Evolutionary conservation across 2,888 invertebrate genomes (phyloP).

Genomic region (Drosophila anomalata): DNA sequence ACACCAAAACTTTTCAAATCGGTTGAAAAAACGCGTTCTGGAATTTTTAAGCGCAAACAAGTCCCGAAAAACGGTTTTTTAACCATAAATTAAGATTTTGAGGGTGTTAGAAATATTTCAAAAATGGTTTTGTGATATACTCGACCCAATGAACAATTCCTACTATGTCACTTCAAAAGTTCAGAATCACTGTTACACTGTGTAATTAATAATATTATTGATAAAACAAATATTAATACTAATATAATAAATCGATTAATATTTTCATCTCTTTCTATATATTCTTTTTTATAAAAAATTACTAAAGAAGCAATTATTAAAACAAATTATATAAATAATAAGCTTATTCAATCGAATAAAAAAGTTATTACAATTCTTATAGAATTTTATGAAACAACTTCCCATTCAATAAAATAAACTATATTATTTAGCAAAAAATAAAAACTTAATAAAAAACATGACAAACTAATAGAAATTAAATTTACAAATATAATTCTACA

Average conservation of each 20-base stretch:
- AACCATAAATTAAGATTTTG: no score
- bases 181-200: no score
- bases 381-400: slow-evolving; percentile 83
- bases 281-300: slow-evolving; percentile 87
- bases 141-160: no score
- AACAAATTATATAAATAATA: slow-evolving; percentile 88
- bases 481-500: slow-evolving; percentile 85
- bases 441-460: slow-evolving; percentile 81
- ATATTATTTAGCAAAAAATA: slow-evolving; percentile 85
- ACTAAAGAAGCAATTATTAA: slow-evolving; percentile 88
- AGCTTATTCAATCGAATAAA: slow-evolving; percentile 87
- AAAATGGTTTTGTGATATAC: no score
- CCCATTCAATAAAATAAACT: slow-evolving; percentile 85
- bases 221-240: slow-evolving; percentile 87
- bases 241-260: slow-evolving; percentile 87
- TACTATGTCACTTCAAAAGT: no score
- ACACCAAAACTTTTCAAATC: no score
- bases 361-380: slow-evolving; percentile 85
- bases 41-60: no score
- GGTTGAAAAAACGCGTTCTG: no score
- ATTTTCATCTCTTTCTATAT: slow-evolving; percentile 86
- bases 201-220: slow-evolving; percentile 89
- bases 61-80: no score
- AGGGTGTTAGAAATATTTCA: no score
- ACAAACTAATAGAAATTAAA: slow-evolving; percentile 84